phyloP scores from a whole-genome alignment of 1,140 invertebrate genomes.

The Macrostomum lignano region DNA sequence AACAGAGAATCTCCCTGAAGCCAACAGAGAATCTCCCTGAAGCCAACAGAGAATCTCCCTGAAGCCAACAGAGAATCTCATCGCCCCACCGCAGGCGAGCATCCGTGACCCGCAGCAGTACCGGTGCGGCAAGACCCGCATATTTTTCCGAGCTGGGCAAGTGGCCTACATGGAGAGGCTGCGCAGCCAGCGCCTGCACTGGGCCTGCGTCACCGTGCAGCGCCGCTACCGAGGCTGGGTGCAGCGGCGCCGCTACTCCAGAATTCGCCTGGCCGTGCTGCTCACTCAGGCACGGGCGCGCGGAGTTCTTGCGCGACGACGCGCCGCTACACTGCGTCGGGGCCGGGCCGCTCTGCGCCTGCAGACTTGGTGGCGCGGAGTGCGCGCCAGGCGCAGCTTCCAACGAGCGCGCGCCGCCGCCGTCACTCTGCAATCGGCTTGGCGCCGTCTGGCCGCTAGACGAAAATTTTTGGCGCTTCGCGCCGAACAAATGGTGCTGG shows the following conservation, averaged over 20 bases:
- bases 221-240: constrained; percentile 58
- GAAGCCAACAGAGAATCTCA: no score
- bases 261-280: constrained; percentile 34
- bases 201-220: constrained; percentile 66
- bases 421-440: constrained; percentile 43
- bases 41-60: no score
- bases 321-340: constrained; percentile 9
- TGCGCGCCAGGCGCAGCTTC: no score
- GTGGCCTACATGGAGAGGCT: constrained; percentile 87
- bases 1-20: no score
- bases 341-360: background rate
- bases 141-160: constrained; percentile 88
- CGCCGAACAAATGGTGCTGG: no score
- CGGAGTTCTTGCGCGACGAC: constrained; percentile 47
- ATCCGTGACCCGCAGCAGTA: constrained; percentile 60
- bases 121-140: constrained; percentile 83
- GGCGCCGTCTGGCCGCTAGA: constrained; percentile 38
- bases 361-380: no score
- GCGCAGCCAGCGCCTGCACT: constrained; percentile 47
- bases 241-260: constrained; percentile 40
- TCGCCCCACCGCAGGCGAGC: no score
- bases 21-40: no score
- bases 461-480: constrained; percentile 23
- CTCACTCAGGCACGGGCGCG: constrained; percentile 43
- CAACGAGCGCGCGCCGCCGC: no score